phyloP scores from a whole-genome alignment of 2,888 invertebrate genomes.

The Polyommatus iphigenia region DNA sequence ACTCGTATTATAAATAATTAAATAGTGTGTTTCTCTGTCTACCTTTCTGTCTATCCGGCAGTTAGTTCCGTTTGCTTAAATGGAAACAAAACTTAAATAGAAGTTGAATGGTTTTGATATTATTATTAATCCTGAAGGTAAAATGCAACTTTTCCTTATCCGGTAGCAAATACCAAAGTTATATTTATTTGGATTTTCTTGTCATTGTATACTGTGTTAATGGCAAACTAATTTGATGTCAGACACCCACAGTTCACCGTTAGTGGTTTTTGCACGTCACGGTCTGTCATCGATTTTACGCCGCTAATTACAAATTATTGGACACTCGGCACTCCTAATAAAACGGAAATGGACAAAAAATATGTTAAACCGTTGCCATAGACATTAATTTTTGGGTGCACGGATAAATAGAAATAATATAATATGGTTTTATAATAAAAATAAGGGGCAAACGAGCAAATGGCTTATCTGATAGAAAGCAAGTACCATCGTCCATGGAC shows the following conservation, averaged over 20 bases:
- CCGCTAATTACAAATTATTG: constrained; percentile 64
- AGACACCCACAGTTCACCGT: constrained; percentile 49
- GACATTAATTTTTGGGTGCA: not conserved
- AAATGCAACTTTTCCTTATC: not conserved
- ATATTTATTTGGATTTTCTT: not conserved
- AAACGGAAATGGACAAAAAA: constrained; percentile 33
- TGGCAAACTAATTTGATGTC: not conserved
- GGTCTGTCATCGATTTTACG: constrained; percentile 61
- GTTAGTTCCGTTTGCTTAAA: too few species aligned
- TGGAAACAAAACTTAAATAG: too few species aligned
- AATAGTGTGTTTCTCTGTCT: too few species aligned
- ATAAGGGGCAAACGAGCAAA: too few species aligned
- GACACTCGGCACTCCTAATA: constrained; percentile 44
- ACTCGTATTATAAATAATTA: too few species aligned
- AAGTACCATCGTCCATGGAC: too few species aligned
- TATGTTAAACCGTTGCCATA: constrained; percentile 26
- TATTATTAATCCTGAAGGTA: too few species aligned
- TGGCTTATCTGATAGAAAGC: too few species aligned
- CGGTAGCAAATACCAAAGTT: not conserved
- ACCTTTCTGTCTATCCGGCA: too few species aligned
- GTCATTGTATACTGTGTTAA: not conserved
- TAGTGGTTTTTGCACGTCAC: constrained; percentile 64
- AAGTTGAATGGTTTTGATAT: too few species aligned
- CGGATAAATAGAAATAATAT: too few species aligned
- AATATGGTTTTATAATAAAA: too few species aligned